phyloP scores from a whole-genome alignment of 2,797 vertebrate species.

The Sebastes wilsoni region DNA sequence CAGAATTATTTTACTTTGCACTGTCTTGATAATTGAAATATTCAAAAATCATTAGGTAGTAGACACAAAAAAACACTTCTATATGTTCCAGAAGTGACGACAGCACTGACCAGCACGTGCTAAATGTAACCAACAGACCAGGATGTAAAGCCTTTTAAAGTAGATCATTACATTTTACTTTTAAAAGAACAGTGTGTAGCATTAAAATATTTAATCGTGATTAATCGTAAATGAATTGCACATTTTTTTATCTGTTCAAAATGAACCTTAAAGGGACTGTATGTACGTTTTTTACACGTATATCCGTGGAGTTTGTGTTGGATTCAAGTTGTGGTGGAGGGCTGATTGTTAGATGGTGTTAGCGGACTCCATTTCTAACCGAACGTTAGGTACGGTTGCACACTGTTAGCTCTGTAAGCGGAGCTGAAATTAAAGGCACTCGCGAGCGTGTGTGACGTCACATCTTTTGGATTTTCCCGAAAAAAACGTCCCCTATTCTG shows the following conservation, averaged over 20 bases:
- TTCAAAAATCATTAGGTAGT: background rate
- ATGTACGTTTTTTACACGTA: no score
- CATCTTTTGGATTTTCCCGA: rapidly evolving
- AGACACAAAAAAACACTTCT: background rate
- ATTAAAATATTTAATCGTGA: no score
- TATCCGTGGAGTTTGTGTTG: no score
- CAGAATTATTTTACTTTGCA: background rate
- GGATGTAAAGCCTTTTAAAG: background rate
- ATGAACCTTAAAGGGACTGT: no score
- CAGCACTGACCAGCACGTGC: conserved; percentile 53
- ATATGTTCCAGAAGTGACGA: background rate
- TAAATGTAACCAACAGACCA: background rate
- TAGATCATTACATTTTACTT: background rate
- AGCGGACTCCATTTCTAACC: rapidly evolving
- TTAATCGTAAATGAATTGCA: no score
- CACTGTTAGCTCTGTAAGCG: rapidly evolving
- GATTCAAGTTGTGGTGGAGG: no score
- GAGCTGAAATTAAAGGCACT: no score
- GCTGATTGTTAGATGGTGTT: rapidly evolving
- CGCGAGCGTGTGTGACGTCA: rapidly evolving
- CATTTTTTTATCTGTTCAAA: no score
- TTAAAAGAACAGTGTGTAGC: background rate
- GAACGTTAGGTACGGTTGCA: rapidly evolving
- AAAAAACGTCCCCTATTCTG: no score
- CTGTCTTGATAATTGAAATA: background rate